These are phyloP conservation scores for Coenobita brevimanus DNA, from an alignment of 1,140 invertebrate genomes.

Conservation along the genomic window DNA sequence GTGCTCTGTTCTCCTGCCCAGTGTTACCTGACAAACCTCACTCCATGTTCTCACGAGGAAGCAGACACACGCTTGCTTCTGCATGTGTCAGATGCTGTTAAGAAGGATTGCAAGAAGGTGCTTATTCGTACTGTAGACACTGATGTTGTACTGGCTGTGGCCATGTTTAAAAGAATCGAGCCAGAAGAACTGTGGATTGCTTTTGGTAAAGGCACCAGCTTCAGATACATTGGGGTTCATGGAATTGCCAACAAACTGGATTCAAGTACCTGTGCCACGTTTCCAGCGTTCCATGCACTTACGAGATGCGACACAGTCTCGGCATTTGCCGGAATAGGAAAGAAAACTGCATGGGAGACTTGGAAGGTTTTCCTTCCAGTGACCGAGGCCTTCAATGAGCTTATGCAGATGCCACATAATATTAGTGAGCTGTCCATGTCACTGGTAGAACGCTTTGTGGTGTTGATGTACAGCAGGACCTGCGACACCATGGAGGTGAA, in stretches of 20 bases:
- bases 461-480: too few relatives aligned
- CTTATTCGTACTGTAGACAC: slow-evolving; percentile 52
- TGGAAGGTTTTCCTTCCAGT: not conserved
- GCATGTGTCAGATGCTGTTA: slow-evolving; percentile 63
- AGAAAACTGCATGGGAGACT: too few relatives aligned
- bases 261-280: slow-evolving; percentile 34
- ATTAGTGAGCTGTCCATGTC: too few relatives aligned
- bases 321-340: slow-evolving; percentile 15
- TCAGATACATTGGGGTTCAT: slow-evolving; percentile 41
- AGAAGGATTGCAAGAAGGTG: slow-evolving; percentile 34
- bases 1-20: slow-evolving; percentile 38
- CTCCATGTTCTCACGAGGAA: slow-evolving; percentile 57
- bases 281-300: slow-evolving; percentile 50
- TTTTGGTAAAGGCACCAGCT: slow-evolving; percentile 57
- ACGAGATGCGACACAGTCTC: slow-evolving; percentile 43
- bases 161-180: slow-evolving; percentile 31
- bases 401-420: too few relatives aligned
- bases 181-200: slow-evolving; percentile 53
- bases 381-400: slow-evolving; percentile 11
- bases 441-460: too few relatives aligned
- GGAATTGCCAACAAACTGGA: slow-evolving; percentile 50
- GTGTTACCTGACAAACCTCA: slow-evolving; percentile 38
- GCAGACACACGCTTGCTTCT: slow-evolving; percentile 51
- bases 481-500: too few relatives aligned
- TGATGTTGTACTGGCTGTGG: slow-evolving; percentile 51